These are phyloP conservation scores for Cheilinus undulatus DNA, from an alignment of 2,113 vertebrate genomes.

Conservation along the genomic window DNA sequence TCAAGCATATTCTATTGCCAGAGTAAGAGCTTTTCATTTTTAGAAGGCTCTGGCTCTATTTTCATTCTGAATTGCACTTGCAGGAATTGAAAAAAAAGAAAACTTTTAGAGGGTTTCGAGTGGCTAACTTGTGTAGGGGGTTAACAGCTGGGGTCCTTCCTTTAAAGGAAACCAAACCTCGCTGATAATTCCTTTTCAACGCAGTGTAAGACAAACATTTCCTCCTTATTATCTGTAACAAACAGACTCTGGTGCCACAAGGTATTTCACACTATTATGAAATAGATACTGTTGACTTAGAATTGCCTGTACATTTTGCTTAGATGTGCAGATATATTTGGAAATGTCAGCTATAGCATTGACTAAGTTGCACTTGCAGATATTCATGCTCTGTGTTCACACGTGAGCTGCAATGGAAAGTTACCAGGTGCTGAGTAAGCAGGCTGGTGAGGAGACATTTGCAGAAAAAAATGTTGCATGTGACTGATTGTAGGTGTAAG, in stretches of 20 bases:
- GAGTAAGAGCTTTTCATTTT: no score
- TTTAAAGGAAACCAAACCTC: no score
- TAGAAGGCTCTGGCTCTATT: no score
- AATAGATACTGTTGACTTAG: neutral
- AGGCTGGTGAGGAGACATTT: neutral
- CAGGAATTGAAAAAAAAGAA: no score
- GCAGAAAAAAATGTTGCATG: neutral
- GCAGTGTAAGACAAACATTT: no score
- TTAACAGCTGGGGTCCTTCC: no score
- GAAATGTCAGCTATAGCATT: no score
- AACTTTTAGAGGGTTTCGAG: no score
- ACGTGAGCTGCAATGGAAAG: conserved; percentile 4
- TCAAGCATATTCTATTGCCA: neutral
- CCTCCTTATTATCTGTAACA: no score
- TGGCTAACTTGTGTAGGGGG: no score
- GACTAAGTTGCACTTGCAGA: neutral
- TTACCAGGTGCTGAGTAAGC: conserved; percentile 15
- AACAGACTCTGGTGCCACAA: neutral
- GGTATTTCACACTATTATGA: neutral
- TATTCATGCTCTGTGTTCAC: neutral
- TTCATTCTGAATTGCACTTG: no score
- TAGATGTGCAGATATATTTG: neutral
- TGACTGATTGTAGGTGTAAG: neutral
- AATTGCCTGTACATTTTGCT: neutral
- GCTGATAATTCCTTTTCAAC: no score